Evolutionary conservation across 2,888 invertebrate genomes (phyloP).

Genomic region (Serripes groenlandicus): DNA sequence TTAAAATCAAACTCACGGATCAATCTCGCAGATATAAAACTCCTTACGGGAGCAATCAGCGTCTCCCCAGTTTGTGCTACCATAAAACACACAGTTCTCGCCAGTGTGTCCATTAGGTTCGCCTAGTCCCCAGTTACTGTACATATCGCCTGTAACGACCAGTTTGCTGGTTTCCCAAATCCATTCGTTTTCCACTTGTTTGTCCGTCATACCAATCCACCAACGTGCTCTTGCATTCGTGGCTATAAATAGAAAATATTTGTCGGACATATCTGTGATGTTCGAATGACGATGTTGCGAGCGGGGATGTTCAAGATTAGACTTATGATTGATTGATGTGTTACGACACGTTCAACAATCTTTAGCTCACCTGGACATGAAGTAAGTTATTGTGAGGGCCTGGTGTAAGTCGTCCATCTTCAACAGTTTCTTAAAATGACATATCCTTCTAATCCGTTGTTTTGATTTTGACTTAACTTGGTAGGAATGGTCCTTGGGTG

Average conservation of each 20-base stretch:
- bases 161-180: conserved; percentile 40
- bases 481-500: too few relatives aligned
- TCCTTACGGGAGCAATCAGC: conserved; percentile 26
- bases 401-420: too few relatives aligned
- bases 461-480: too few relatives aligned
- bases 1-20: conserved; percentile 10
- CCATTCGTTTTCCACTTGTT: conserved; percentile 43
- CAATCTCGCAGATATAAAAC: conserved; percentile 39
- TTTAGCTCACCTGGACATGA: too few relatives aligned
- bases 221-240: conserved; percentile 3
- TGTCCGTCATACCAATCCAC: conserved; percentile 54
- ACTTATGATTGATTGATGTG: too few relatives aligned
- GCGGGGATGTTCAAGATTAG: too few relatives aligned
- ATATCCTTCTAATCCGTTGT: too few relatives aligned
- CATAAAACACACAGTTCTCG: conserved; percentile 50
- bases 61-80: conserved; percentile 39
- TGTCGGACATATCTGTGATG: too few relatives aligned
- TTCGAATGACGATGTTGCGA: too few relatives aligned
- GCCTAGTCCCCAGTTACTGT: conserved; percentile 19
- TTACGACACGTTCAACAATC: too few relatives aligned
- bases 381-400: too few relatives aligned
- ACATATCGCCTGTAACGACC: neutral
- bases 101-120: conserved; percentile 30
- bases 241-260: neutral
- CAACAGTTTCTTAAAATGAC: too few relatives aligned